These are phyloP conservation scores for Ibycter americanus DNA, from an alignment of 2,797 vertebrate species.

Conservation along the genomic window DNA sequence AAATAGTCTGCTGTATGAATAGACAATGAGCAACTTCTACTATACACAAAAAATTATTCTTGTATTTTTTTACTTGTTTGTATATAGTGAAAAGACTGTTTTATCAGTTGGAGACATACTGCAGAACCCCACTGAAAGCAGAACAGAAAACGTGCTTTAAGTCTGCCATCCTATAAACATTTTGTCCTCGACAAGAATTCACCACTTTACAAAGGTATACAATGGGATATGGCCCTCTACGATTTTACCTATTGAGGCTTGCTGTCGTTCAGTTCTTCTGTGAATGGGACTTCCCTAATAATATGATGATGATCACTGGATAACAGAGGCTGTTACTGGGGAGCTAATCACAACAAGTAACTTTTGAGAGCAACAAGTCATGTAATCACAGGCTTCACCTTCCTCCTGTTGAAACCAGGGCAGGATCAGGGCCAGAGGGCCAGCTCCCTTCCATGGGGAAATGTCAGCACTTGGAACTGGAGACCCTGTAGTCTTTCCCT, in stretches of 20 bases:
- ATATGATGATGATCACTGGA: no score
- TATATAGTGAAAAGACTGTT: background rate
- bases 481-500: background rate
- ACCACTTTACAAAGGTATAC: background rate
- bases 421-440: background rate
- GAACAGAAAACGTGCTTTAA: background rate
- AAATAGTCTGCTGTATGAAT: background rate
- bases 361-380: background rate
- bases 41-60: background rate
- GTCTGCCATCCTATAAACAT: background rate
- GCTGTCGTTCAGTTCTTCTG: background rate
- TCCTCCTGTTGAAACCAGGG: background rate
- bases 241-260: background rate
- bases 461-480: background rate
- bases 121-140: background rate
- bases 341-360: background rate
- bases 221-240: background rate
- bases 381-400: background rate
- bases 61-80: background rate
- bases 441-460: background rate
- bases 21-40: background rate
- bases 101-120: background rate
- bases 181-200: background rate
- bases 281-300: background rate
- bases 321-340: background rate